Evolutionary conservation across 1,140 invertebrate genomes (phyloP), one percentile per base, ranked within the genome.

Genomic region (Aphaenogaster ashmeadi): DNA sequence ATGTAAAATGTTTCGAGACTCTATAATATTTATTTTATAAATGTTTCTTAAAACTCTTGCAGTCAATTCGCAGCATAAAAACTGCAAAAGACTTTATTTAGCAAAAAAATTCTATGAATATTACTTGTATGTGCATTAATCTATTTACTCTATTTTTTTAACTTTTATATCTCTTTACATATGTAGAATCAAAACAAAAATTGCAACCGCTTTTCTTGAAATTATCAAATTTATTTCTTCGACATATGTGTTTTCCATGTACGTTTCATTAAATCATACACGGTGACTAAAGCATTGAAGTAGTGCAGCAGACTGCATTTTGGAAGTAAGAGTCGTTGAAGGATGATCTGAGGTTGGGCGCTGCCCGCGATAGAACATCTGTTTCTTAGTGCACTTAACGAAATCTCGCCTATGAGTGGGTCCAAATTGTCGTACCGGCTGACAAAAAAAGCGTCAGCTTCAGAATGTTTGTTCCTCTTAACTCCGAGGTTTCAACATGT

Each of bases 321-420:
- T 13, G 18, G 36, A 78, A 47, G 47, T 36, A 41, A 58, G 27
- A 74, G n/a, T 58, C 52, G 38, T 74, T n/a, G 71, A 69, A 69
- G 47, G 47, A 52, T 18, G 36, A 56, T 66, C 9, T 21, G 36
- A 7, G 15, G n/a, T 9, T 44, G 7, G 9, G n/a, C 11, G 41
- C 75, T n/a, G n/a, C 0, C 13, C n/a, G 69, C 69, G 8, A 38
- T 84, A n/a, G 80, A 72, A 75, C 69, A 72, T 84, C 80, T 75
- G 80, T 74, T 84, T 84, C 54, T 75, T 84, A 84, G 80, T 84
- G 41, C 80, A 60, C 80, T 84, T 74, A 75, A 60, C n/a, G n/a
- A 58, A 60, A 84, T 50, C 54, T 75, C 18, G 54, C 47, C 54
- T 21, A 75, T 47, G 54, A 84, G 54, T 60, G 69, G 33, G 27